Evolutionary conservation across 2,888 invertebrate genomes (phyloP), one percentile per base, ranked within the genome.

Genomic region (Noctua janthe): DNA sequence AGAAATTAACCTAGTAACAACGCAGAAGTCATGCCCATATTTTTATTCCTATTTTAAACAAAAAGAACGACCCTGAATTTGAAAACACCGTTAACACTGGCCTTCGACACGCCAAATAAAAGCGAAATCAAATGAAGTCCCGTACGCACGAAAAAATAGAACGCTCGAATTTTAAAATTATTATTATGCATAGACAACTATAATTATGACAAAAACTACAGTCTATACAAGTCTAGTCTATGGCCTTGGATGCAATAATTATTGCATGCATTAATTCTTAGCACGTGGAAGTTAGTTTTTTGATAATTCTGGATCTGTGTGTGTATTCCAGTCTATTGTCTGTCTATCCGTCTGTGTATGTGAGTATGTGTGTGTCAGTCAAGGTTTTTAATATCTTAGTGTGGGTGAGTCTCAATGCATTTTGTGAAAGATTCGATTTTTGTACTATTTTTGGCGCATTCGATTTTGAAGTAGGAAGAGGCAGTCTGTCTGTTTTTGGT

Each of bases 201-300:
- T 87, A 71, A 83, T 83, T 83, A 82, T 71, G 35, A 54, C 49
- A 83, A 89, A 88, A 89, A 88, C 80, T 82, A 80, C 23, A 83
- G 39, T 39, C 35, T 71, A n/a, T 62, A 83, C 81, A 23, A 80
- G 82, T 81, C 82, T 86, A 82, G 87, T 83, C 84, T 80, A 29
- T 71, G 76, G 80, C 85, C 87, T 86, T 85, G 87, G 74, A 77
- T 74, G 56, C 51, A 81, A 76, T 78, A 86, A 84, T 86, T 86
- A 84, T 78, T 71, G 77, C 43, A 84, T 79, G 43, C 73, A 76
- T 87, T 54, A 75, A 78, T 82, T 71, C 72, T 54, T 74, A 74
- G 54, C 80, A 76, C 71, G 56, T 75, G 78, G 75, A 78, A 71
- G 59, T 64, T 13, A 43, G 43, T 64, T 86, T 75, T 87, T 82